Evolutionary conservation across 1,140 invertebrate genomes (phyloP), one percentile per base, ranked within the genome.

Genomic region (Phenacoccus solenopsis): DNA sequence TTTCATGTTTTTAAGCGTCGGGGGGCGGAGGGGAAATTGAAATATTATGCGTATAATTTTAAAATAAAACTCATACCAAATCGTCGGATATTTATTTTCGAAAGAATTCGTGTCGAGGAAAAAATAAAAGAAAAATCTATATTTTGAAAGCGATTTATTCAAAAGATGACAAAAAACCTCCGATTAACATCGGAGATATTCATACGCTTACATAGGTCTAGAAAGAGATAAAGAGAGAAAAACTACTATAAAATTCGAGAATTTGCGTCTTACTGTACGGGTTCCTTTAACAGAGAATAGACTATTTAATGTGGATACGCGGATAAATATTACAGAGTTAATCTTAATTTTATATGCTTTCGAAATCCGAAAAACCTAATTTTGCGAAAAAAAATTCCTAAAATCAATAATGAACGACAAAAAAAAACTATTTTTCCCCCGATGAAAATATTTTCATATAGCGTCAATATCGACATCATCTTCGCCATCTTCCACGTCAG

Each of bases 391-490:
- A 32, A 32, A 7, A 49, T 49, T 49, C 12, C 38, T 49, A 49
- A 49, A n/a, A n/a, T n/a, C n/a, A n/a, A 32, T 32, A 32, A 32
- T 7, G 13, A 32, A 16, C 3, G 38, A 49, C 12, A n/a, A 49
- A 49, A 49, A 49, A 49, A 49, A n/a, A n/a, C n/a, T n/a, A n/a
- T n/a, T n/a, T n/a, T n/a, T n/a, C n/a, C n/a, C n/a, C n/a, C n/a
- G n/a, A 9, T 49, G 38, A 9, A 49, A 16, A 49, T 49, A 49
- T 24, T 64, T 20, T 64, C 21, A 96, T 78, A 95, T 94, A 77
- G 90, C 91, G 84, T 96, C 93, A 78, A 95, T 95, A 79, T 95
- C 91, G 75, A 95, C 80, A 75, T 86, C 88, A 73, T 90, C 88
- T 74, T 87, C 87, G 27, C 85, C 90, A 61, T 86, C 80, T 49